phyloP scores from a whole-genome alignment of 2,113 vertebrate species.

The Lagenorhynchus albirostris region DNA sequence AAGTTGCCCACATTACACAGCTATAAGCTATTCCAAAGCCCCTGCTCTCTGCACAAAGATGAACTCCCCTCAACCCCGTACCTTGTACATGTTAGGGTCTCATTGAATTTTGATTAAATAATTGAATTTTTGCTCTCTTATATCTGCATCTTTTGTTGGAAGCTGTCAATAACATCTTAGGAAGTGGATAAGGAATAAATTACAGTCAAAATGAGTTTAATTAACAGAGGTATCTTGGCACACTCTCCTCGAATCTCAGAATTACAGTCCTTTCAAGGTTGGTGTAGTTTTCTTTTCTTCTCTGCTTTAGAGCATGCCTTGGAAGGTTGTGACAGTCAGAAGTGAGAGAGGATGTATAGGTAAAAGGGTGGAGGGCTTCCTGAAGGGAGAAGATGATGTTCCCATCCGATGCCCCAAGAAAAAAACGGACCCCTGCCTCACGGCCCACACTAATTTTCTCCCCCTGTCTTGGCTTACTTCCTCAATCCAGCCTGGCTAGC shows the following conservation, averaged over 20 bases:
- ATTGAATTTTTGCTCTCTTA: not conserved
- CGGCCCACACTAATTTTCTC: not conserved
- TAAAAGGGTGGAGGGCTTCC: not conserved
- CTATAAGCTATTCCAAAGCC: not conserved
- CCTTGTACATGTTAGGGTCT: not conserved
- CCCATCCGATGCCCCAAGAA: too few species aligned
- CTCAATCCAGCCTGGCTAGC: not conserved
- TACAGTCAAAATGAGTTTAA: not conserved
- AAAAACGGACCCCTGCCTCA: not conserved
- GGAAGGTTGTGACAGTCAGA: not conserved
- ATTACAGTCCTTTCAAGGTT: not conserved
- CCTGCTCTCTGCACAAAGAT: not conserved
- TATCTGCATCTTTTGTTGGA: not conserved
- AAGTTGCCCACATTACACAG: not conserved
- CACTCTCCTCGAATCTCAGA: not conserved
- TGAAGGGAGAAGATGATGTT: not conserved
- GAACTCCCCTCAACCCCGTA: not conserved
- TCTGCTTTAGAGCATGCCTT: not conserved
- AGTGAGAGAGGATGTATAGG: not conserved
- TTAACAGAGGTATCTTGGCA: not conserved
- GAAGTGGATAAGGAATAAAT: not conserved
- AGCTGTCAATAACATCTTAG: not conserved
- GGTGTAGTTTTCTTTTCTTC: not conserved
- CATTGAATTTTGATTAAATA: not conserved
- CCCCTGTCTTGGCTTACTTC: not conserved